Percentiles rank a stretch among this genome's conserved stretches.
Evolutionary conservation across 2,797 vertebrate species (phyloP).

Genomic region (Tokudaia muenninki): DNA sequence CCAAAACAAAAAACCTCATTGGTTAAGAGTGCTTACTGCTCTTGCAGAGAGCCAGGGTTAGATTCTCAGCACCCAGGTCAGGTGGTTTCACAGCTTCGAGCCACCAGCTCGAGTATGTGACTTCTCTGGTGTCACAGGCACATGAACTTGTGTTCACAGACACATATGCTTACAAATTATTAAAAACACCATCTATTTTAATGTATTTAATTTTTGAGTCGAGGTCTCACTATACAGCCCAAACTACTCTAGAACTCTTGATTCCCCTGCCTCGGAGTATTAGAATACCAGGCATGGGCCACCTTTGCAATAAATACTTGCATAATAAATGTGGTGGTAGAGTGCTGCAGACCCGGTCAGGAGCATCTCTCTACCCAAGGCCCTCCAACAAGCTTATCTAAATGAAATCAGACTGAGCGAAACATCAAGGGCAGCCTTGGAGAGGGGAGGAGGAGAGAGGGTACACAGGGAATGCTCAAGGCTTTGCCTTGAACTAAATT

Average conservation of each 20-base stretch:
- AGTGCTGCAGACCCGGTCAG: background rate
- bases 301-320: constrained; percentile 28
- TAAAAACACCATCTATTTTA: background rate
- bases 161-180: background rate
- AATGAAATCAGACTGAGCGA: constrained; percentile 65
- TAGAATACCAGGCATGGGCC: background rate
- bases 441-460: background rate
- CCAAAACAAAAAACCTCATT: background rate
- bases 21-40: background rate
- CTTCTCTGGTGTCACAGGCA: background rate
- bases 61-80: background rate
- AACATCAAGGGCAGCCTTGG: constrained; percentile 51
- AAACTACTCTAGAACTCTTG: background rate
- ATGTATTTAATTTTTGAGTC: background rate
- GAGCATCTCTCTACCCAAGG: background rate
- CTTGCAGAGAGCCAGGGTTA: background rate
- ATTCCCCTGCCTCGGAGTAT: background rate
- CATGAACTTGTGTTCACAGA: background rate
- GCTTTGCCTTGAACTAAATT: constrained; percentile 67
- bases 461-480: constrained; percentile 21
- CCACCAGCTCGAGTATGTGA: background rate
- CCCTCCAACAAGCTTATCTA: constrained; percentile 53
- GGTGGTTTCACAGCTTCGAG: background rate
- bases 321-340: constrained; percentile 41
- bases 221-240: background rate